phyloP scores from a whole-genome alignment of 1,140 invertebrate species.

The Drosophila asahinai region DNA sequence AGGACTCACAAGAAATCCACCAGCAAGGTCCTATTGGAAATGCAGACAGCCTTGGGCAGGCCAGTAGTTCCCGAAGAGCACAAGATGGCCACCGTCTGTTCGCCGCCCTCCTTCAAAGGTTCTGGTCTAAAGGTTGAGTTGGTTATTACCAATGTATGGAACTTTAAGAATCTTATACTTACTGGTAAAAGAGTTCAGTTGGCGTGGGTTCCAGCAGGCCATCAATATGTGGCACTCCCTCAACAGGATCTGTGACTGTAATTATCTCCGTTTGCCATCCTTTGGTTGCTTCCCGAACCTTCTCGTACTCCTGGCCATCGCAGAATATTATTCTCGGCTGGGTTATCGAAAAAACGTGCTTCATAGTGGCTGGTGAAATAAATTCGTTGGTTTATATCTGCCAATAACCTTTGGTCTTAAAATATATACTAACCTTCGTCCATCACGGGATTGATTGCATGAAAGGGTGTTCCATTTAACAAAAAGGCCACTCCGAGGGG shows the following conservation, averaged over 20 bases:
- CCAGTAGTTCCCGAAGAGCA: conserved; percentile 91
- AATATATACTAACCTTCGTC: conserved; percentile 52
- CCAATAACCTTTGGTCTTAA: neutral
- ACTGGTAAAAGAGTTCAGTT: conserved; percentile 70
- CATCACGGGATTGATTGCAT: conserved; percentile 60
- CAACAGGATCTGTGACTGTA: conserved; percentile 55
- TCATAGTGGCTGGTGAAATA: conserved; percentile 47
- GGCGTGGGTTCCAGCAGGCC: conserved; percentile 54
- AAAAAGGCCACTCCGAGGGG: conserved; percentile 67
- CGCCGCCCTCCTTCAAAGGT: conserved; percentile 46
- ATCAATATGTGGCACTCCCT: conserved; percentile 63
- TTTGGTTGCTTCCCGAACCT: conserved; percentile 50
- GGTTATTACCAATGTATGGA: neutral
- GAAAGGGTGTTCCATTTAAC: conserved; percentile 71
- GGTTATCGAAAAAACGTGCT: conserved; percentile 60
- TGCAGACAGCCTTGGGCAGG: conserved; percentile 91
- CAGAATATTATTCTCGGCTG: conserved; percentile 73
- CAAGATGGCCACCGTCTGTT: conserved; percentile 79
- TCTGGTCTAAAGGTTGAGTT: conserved; percentile 44
- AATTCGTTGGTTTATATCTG: neutral
- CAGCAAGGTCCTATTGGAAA: conserved; percentile 86
- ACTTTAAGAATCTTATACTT: neutral
- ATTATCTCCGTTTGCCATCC: conserved; percentile 60
- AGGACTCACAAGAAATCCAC: conserved; percentile 32
- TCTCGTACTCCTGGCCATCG: conserved; percentile 66